Evolutionary conservation across 2,888 invertebrate species (phyloP).

Genomic region (Encarsia formosa): DNA sequence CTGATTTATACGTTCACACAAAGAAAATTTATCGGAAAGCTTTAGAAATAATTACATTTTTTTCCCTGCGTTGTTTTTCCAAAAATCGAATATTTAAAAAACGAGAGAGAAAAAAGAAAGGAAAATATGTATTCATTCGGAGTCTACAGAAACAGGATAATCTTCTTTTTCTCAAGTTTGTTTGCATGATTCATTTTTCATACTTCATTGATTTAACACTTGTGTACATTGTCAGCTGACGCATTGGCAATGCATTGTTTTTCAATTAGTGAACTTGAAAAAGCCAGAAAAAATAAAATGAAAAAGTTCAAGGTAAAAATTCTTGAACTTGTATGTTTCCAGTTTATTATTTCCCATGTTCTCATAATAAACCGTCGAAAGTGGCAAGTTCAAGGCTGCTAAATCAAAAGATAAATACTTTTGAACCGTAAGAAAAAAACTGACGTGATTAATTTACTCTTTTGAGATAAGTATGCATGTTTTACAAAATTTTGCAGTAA

Average conservation of each 20-base stretch:
- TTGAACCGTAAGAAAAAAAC: too few species aligned
- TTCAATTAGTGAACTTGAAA: slow-evolving; percentile 16
- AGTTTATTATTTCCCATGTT: slow-evolving; percentile 11
- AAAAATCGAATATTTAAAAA: too few species aligned
- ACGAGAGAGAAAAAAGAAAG: too few species aligned
- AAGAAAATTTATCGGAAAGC: too few species aligned
- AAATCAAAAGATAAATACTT: too few species aligned
- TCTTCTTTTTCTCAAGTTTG: slow-evolving; percentile 1
- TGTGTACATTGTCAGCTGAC: slow-evolving; percentile 17
- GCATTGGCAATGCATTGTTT: slow-evolving; percentile 6
- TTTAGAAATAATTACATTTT: too few species aligned
- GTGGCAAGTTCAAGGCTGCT: slow-evolving; percentile 13
- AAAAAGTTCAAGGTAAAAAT: slow-evolving; percentile 15
- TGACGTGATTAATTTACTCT: too few species aligned
- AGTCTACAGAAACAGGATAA: background rate
- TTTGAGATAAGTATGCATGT: too few species aligned
- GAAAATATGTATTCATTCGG: background rate
- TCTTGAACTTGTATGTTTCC: background rate
- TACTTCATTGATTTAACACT: slow-evolving; percentile 10
- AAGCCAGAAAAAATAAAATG: slow-evolving; percentile 7
- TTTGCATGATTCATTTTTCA: slow-evolving; percentile 9
- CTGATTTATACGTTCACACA: too few species aligned
- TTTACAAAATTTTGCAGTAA: too few species aligned
- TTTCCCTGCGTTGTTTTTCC: too few species aligned
- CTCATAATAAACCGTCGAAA: slow-evolving; percentile 8